phyloP scores from a whole-genome alignment of 2,113 vertebrate genomes.

The Rutilus rutilus region DNA sequence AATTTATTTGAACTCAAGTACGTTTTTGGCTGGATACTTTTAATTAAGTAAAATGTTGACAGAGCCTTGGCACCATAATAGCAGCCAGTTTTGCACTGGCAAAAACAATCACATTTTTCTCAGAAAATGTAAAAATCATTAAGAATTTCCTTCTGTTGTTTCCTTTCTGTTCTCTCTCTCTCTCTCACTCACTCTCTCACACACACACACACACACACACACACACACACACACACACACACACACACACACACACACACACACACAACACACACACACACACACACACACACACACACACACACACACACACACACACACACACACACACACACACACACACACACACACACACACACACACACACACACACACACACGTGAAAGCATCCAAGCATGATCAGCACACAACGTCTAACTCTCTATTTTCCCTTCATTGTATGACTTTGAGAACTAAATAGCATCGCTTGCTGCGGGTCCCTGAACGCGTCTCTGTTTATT shows the following conservation, averaged over 20 bases:
- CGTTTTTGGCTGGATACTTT: neutral
- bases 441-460: conserved; percentile 53
- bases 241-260: conserved; percentile 10
- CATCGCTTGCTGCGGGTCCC: conserved; percentile 21
- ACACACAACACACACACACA: conserved; percentile 18
- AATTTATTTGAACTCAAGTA: neutral
- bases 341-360: conserved; percentile 10
- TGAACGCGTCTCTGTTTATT: conserved; percentile 26
- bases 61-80: neutral
- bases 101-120: neutral
- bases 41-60: conserved; percentile 16
- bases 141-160: neutral
- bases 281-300: neutral
- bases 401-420: neutral
- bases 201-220: conserved; percentile 8
- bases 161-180: too few species aligned
- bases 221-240: conserved; percentile 17
- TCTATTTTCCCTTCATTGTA: conserved; percentile 40
- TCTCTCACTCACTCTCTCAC: neutral
- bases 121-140: neutral
- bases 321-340: conserved; percentile 11
- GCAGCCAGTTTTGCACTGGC: neutral
- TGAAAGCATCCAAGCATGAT: neutral
- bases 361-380: neutral
- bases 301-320: neutral